Percentiles rank a stretch among this genome's conserved stretches.
These are phyloP conservation scores for Apomyelois bistriatella DNA, from an alignment of 2,888 invertebrate species.

Conservation along the genomic window DNA sequence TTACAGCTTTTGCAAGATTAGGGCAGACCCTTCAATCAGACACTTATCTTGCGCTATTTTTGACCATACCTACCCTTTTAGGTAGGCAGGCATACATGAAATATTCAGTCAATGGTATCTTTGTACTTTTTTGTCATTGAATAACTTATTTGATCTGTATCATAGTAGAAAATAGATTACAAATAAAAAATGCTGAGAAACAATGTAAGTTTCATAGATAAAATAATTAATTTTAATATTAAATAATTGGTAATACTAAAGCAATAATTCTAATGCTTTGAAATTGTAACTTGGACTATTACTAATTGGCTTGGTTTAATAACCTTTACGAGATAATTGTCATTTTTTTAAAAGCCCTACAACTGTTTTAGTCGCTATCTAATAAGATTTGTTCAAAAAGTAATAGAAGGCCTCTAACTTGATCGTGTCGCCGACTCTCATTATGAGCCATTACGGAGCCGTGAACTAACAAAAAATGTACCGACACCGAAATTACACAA, in stretches of 20 bases:
- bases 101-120: conserved; percentile 30
- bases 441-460: conserved; percentile 38
- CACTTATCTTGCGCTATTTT: conserved; percentile 1
- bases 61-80: conserved; percentile 10
- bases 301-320: no score
- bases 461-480: conserved; percentile 31
- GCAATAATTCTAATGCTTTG: no score
- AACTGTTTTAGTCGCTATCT: no score
- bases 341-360: no score
- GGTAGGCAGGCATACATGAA: conserved; percentile 43
- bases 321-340: no score
- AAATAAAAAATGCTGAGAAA: no score
- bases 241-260: no score
- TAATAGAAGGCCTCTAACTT: background rate
- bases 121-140: background rate
- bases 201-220: no score
- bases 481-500: conserved; percentile 24
- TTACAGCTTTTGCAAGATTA: conserved; percentile 1
- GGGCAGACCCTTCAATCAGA: conserved; percentile 3
- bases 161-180: no score
- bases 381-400: no score
- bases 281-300: no score
- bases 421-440: conserved; percentile 34
- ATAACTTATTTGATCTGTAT: background rate
- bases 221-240: no score